phyloP scores from a whole-genome alignment of 2,888 invertebrate species.

The Hirtodrosophila alboralis region DNA sequence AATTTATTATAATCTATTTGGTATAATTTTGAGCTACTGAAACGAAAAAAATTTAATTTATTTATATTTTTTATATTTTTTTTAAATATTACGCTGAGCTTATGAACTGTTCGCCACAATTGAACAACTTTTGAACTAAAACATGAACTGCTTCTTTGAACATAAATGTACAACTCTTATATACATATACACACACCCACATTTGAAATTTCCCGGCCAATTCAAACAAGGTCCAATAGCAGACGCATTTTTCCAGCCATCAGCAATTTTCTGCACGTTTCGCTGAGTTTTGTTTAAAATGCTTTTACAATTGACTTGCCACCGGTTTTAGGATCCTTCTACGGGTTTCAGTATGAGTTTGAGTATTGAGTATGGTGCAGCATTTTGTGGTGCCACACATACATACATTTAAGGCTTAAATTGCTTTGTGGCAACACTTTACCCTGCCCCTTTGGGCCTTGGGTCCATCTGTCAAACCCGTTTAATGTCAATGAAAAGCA shows the following conservation, averaged over 20 bases:
- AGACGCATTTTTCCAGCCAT: constrained; percentile 60
- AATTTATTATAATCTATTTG: no score
- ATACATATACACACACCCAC: constrained; percentile 1
- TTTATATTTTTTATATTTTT: no score
- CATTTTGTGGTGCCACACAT: constrained; percentile 9
- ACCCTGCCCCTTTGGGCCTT: constrained; percentile 13
- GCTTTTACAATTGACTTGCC: constrained; percentile 53
- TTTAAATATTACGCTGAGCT: no score
- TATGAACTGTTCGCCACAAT: no score
- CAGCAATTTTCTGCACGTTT: constrained; percentile 71
- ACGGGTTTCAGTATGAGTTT: no score
- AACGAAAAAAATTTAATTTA: no score
- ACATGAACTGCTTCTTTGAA: no score
- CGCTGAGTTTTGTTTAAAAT: constrained; percentile 74
- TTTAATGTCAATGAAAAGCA: constrained; percentile 53
- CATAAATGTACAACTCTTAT: no score
- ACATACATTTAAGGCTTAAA: constrained; percentile 27
- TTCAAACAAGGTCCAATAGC: constrained; percentile 7
- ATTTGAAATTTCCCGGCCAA: constrained; percentile 1
- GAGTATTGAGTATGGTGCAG: no score
- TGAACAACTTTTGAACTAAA: no score
- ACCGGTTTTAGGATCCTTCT: constrained; percentile 7
- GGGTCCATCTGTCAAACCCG: constrained; percentile 2
- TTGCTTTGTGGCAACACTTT: constrained; percentile 32
- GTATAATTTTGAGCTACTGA: no score